Evolutionary conservation across 2,888 invertebrate species (phyloP), one percentile per base, ranked within the genome.

Genomic region (Aelia acuminata): DNA sequence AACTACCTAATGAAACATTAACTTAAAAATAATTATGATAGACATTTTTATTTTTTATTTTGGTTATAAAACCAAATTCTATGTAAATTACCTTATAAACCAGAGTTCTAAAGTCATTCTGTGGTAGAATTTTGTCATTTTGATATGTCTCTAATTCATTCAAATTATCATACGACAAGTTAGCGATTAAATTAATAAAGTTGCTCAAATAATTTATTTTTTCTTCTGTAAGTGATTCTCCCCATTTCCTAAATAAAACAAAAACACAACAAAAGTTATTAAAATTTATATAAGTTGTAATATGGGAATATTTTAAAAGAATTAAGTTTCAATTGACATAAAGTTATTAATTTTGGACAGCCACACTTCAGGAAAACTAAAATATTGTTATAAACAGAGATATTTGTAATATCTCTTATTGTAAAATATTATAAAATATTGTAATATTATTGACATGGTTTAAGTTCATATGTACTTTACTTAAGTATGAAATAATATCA

Each of bases 1-100:
- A 87, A 94, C 94, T 84, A 95, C 92, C 95, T 95, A 90, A 22
- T 50, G 8, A 0, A 75, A 75, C 75, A 75, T 39, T 35, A 70
- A 70, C 35, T 70, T 70, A 13, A 26, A 70, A 43, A 26, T 26
- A 15, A 70, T 11, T 70, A 31, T 2, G 70, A 20, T 39, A 22
- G 18, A 22, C 2, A 35, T 39, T 15, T 35, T 22, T 13, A 75
- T 22, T 7, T 31, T 31, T 13, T 26, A 75, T 35, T 75, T 8
- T 22, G 15, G 8, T 48, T 13, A 2, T 49, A 11, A 43, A 43
- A 43, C 8, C 1, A 15, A 31, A 20, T 22, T 47, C 63, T 85
- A 87, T 20, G n/a, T 53, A 10, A 57, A 26, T 91, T 88, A 92
- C 92, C 91, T 92, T 89, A 85, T 90, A 91, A 48, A 90, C 88